Base-by-base conservation (phyloP, 2,888 invertebrate genomes). In the Drosophila kuntzei region DNA sequence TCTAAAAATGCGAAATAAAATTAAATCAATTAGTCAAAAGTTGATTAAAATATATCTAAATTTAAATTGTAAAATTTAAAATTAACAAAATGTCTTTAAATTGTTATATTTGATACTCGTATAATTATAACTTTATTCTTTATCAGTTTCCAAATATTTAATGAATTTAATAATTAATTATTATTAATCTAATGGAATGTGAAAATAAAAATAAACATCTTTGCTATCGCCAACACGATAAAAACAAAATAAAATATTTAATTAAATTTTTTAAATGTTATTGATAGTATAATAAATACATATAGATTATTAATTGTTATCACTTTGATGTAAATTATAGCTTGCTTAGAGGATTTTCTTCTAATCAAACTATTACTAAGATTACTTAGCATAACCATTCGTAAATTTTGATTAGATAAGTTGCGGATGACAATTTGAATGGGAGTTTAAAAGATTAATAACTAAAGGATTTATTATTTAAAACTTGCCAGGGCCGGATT, bases 1-100 rank as follows among this genome's bases (percentile, higher is more conserved):
- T 64, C 90, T 90, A 37, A 14, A 63, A 44, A 14, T 12, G 0
- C 8, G 12, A 18, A 43, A 43, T 8, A 20, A 4, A 14, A 14
- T n/a, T 3, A 27, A 41, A 22, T 37, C 1, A 39, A 32, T 46
- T 27, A 37, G 14, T 3, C 5, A 20, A 22, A 14, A 43, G 5
- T 16, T n/a, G 6, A 16, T 18, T 11, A 18, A 18, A 18, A 3
- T 9, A 14, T 2, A 6, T 8, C 6, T n/a, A n/a, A n/a, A n/a
- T n/a, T n/a, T n/a, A n/a, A n/a, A n/a, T n/a, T n/a, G n/a, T n/a
- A n/a, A n/a, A n/a, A n/a, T n/a, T n/a, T n/a, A n/a, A n/a, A n/a
- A n/a, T n/a, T n/a, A n/a, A n/a, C n/a, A n/a, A n/a, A n/a, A n/a
- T n/a, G n/a, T n/a, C n/a, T n/a, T n/a, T n/a, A n/a, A n/a, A n/a